Evolutionary conservation across 2,888 invertebrate genomes (phyloP), one percentile per base, ranked within the genome.

Genomic region (Zaprionus lineosus): DNA sequence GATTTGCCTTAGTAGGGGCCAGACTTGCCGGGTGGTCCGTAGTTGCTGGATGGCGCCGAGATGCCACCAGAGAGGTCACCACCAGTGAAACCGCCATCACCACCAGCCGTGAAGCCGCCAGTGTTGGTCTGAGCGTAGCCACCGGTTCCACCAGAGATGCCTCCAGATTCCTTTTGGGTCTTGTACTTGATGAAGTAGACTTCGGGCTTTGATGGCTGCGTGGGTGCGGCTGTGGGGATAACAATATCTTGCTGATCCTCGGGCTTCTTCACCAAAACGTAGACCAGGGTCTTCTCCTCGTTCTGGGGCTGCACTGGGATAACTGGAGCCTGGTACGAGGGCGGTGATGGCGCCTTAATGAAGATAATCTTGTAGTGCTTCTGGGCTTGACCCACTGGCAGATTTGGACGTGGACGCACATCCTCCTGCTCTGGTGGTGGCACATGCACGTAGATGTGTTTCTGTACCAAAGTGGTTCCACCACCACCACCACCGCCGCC

Each of bases 281-380:
- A 96, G 83, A 96, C 96, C 70, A 96, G 92, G 47, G 96, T 96
- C 92, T 96, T 96, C 90, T 95, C 95, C 91, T 95, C 95, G 90
- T 96, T 95, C 88, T 95, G 95, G 60, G 94, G 93, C 88, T 95
- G 94, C 21, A 94, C 90, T 19, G 96, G 95, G 72, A 96, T 95
- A 67, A 95, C 92, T 68, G 96, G 96, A 0, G 94, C 95, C 67
- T 94, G 94, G 59, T 95, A 95, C 61, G 95, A 93, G 62, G 95
- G 95, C 62, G 95, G 93, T 78, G 96, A 93, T 84, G 96, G 96
- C 51, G 96, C 96, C 92, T 96, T 96, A 91, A 96, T 96, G 93
- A 96, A 96, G 91, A 96, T 96, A 89, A 96, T 96, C 89, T 96
- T 96, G 93, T 96, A 96, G 90, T 96, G 96, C 86, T 96, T 96